phyloP scores from a whole-genome alignment of 1,140 invertebrate genomes.

The Alviniconcha marisindica region DNA sequence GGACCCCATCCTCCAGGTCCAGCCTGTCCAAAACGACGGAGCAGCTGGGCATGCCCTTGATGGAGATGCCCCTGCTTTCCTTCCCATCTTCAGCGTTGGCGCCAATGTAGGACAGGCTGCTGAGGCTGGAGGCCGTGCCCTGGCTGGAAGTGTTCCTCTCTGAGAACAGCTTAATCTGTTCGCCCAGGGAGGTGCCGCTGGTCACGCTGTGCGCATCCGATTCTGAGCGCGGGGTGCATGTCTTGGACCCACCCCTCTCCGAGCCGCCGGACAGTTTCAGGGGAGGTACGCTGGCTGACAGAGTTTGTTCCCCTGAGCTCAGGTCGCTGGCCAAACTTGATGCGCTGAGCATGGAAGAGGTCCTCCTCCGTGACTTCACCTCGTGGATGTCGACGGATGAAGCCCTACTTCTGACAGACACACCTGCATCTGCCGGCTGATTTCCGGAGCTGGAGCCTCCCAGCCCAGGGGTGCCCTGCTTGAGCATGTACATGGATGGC shows the following conservation, averaged over 20 bases:
- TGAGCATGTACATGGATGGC: conserved; percentile 24
- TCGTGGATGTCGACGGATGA: not conserved
- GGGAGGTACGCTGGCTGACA: not conserved
- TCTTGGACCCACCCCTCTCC: not conserved
- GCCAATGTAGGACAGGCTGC: not conserved
- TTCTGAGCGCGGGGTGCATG: conserved; percentile 36
- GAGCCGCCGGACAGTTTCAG: not conserved
- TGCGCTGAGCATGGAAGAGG: not conserved
- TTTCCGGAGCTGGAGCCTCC: not conserved
- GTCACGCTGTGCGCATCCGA: conserved; percentile 49
- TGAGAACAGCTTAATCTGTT: conserved; percentile 50
- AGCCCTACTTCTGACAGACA: no score
- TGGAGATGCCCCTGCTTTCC: not conserved
- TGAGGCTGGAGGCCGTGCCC: not conserved
- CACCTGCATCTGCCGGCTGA: not conserved
- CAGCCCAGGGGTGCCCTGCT: not conserved
- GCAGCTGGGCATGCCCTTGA: not conserved
- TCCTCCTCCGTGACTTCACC: not conserved
- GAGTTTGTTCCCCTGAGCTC: not conserved
- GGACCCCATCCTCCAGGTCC: not conserved
- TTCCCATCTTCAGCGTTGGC: not conserved
- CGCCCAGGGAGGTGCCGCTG: conserved; percentile 50
- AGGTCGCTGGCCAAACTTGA: conserved; percentile 7
- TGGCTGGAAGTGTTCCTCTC: conserved; percentile 20
- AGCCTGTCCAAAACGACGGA: conserved; percentile 12